Conservation (phyloP, 2,797 vertebrate genomes). For the Bradypus variegatus region DNA sequence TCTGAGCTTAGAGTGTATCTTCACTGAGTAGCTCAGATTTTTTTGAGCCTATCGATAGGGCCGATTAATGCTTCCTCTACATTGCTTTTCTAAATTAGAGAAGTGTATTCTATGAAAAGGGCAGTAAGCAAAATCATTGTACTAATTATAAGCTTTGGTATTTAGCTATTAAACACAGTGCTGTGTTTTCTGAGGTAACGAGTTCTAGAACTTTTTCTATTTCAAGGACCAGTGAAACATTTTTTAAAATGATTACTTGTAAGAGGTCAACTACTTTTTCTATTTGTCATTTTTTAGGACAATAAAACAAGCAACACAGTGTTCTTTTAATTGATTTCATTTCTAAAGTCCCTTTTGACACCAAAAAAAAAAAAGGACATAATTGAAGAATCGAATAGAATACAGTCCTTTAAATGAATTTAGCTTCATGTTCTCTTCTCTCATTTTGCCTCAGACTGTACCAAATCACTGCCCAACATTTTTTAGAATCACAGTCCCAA, state of each 20-base stretch:
- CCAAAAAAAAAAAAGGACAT: not conserved
- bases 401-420: not conserved
- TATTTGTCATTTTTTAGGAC: not conserved
- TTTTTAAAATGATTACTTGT: not conserved
- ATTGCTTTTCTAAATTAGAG: not conserved
- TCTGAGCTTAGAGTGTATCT: not conserved
- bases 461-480: not conserved
- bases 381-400: not conserved
- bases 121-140: not conserved
- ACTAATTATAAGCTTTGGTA: not conserved
- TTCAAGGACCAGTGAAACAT: constrained; percentile 32
- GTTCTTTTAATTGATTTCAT: not conserved
- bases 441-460: not conserved
- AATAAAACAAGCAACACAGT: not conserved
- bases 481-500: not conserved
- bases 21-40: not conserved
- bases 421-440: not conserved
- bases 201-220: constrained; percentile 28
- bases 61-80: not conserved
- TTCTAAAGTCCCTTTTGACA: not conserved
- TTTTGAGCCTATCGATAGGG: not conserved
- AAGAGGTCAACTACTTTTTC: constrained; percentile 7
- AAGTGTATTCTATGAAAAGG: not conserved
- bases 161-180: not conserved
- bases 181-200: constrained; percentile 13